phyloP scores from a whole-genome alignment of 2,113 vertebrate genomes.

The Nothobranchius kuhntae region DNA sequence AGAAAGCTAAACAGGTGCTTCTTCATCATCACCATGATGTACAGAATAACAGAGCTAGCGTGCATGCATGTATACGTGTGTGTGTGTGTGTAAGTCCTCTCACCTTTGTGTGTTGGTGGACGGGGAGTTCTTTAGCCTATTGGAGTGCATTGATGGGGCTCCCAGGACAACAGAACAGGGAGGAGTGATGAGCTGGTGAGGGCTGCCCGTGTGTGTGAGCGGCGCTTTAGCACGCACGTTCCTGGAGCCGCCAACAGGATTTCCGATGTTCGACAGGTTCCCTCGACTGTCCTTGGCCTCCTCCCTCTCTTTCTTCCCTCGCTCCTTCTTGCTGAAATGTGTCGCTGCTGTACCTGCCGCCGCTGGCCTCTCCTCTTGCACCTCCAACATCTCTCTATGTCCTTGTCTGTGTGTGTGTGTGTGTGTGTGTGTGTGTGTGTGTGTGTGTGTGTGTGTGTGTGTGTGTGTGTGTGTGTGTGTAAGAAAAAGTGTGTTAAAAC shows the following conservation, averaged over 20 bases:
- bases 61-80: not conserved
- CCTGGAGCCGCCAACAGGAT: constrained; percentile 67
- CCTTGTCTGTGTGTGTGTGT: constrained; percentile 59
- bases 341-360: constrained; percentile 78
- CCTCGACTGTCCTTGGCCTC: constrained; percentile 74
- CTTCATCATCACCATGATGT: constrained; percentile 1
- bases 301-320: constrained; percentile 77
- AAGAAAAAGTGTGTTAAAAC: constrained; percentile 53
- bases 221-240: constrained; percentile 72
- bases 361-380: constrained; percentile 80
- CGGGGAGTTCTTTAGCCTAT: constrained; percentile 78
- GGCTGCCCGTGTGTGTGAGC: constrained; percentile 72
- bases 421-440: constrained; percentile 5
- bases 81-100: constrained; percentile 23
- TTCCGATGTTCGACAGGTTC: constrained; percentile 70
- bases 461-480: constrained; percentile 28
- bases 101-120: constrained; percentile 80
- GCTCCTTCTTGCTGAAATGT: constrained; percentile 77
- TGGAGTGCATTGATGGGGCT: constrained; percentile 79
- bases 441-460: constrained; percentile 15
- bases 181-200: constrained; percentile 77
- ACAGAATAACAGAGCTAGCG: too few relatives aligned
- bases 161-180: constrained; percentile 78
- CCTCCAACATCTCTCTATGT: constrained; percentile 78
- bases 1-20: constrained; percentile 6